A percentile compares a stretch with the other conserved stretches of the same genome.
Conservation (phyloP, 2,888 invertebrate genomes). For the Netelia virgata region DNA sequence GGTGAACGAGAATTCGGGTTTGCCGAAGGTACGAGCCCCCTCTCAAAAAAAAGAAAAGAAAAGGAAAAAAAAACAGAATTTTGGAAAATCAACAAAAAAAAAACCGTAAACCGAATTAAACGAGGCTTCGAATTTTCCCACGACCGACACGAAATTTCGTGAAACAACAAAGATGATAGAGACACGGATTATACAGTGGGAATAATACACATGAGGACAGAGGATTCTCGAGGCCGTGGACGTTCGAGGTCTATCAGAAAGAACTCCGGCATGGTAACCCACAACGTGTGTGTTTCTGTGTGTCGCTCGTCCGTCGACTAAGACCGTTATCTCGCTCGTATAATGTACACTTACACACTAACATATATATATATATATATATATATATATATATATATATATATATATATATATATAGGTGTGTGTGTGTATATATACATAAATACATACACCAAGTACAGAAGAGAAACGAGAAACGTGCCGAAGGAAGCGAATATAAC, state of each 20-base stretch:
- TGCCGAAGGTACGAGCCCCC: not conserved
- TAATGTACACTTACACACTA: too few relatives aligned
- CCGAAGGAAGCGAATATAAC: constrained; percentile 39
- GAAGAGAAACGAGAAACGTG: constrained; percentile 45
- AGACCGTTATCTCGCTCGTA: constrained; percentile 62
- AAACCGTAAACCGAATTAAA: not conserved
- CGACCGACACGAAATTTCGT: not conserved
- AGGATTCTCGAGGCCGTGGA: constrained; percentile 35
- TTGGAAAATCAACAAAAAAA: not conserved
- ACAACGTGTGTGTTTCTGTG: constrained; percentile 44
- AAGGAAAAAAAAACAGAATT: too few relatives aligned
- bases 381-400: not conserved
- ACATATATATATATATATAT: too few relatives aligned
- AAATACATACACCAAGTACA: constrained; percentile 8
- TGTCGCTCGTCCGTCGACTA: constrained; percentile 46
- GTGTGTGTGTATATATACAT: constrained; percentile 22
- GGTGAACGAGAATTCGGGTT: not conserved
- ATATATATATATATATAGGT: not conserved
- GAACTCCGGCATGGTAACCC: constrained; percentile 65
- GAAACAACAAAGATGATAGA: constrained; percentile 12
- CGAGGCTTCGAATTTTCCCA: constrained; percentile 4
- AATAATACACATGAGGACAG: not conserved
- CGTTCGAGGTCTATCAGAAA: constrained; percentile 46
- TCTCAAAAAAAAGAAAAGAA: too few relatives aligned
- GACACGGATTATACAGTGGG: constrained; percentile 7